A percentile compares a stretch with the other conserved stretches of the same genome.
phyloP scores from a whole-genome alignment of 1,140 invertebrate species.

The Drosophila repletoides region DNA sequence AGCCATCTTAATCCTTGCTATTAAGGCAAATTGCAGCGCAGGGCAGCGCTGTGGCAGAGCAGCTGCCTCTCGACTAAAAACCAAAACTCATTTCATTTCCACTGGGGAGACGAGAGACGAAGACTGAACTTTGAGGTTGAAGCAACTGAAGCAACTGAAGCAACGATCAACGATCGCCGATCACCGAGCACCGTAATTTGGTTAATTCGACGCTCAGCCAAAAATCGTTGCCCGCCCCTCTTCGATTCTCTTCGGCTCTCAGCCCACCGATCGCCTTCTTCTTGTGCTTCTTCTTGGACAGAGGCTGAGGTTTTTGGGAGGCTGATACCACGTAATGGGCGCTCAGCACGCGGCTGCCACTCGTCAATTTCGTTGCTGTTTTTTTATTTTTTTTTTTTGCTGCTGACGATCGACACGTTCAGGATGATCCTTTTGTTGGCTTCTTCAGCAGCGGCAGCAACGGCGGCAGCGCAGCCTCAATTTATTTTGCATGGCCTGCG shows the following conservation, averaged over 20 bases:
- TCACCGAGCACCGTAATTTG: constrained; percentile 65
- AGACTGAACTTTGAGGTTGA: constrained; percentile 25
- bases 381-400: constrained; percentile 2
- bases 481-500: constrained; percentile 51
- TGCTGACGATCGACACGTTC: constrained; percentile 46
- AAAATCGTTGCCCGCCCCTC: constrained; percentile 18
- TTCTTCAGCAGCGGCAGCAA: constrained; percentile 58
- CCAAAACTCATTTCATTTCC: constrained; percentile 21
- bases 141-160: constrained; percentile 9
- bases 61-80: neutral
- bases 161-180: constrained; percentile 25
- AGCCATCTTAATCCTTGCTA: constrained; percentile 68
- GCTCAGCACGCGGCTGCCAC: constrained; percentile 74
- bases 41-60: constrained; percentile 9
- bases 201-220: constrained; percentile 73
- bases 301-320: constrained; percentile 1
- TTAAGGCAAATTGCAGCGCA: constrained; percentile 74
- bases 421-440: constrained; percentile 55
- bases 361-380: constrained; percentile 57
- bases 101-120: constrained; percentile 41
- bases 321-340: constrained; percentile 27
- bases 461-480: constrained; percentile 61
- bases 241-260: neutral
- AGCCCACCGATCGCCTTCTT: too few relatives aligned
- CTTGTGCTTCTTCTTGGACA: too few relatives aligned